Percentiles rank a stretch among this genome's conserved stretches.
phyloP scores from a whole-genome alignment of 37 sponge, comb jelly and placozoan species.

The Cliona cf. orientalis region DNA sequence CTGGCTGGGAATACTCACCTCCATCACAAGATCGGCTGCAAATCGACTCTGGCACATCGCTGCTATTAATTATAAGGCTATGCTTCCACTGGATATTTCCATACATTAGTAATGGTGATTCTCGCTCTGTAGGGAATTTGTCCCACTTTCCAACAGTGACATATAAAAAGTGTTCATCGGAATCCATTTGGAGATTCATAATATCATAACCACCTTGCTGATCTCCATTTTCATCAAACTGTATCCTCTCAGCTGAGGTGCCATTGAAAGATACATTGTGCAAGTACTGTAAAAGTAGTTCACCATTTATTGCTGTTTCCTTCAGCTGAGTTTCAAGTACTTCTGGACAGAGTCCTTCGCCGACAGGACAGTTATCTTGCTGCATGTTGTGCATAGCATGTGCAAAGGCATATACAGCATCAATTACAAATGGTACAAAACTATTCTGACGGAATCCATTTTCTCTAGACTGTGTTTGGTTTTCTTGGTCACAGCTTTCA shows the following conservation, averaged over 20 bases:
- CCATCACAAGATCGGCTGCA: slow-evolving; percentile 51
- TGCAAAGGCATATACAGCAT: slow-evolving; percentile 83
- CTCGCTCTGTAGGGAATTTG: not conserved
- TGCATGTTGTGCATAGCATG: slow-evolving; percentile 62
- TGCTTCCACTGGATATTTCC: slow-evolving; percentile 4
- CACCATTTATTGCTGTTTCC: slow-evolving; percentile 20
- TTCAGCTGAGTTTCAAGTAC: not conserved
- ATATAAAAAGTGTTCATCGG: not conserved
- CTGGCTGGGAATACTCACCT: slow-evolving; percentile 27
- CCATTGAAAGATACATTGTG: slow-evolving; percentile 23
- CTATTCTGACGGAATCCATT: slow-evolving; percentile 31
- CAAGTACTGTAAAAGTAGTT: slow-evolving; percentile 31
- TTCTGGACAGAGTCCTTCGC: slow-evolving; percentile 19
- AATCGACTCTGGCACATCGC: not conserved
- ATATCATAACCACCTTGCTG: slow-evolving; percentile 24
- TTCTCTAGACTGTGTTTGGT: not conserved
- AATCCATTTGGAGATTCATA: slow-evolving; percentile 30
- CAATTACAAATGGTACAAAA: slow-evolving; percentile 64
- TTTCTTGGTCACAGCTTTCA: slow-evolving; percentile 19
- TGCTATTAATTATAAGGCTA: not conserved
- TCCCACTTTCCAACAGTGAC: slow-evolving; percentile 42
- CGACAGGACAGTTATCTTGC: slow-evolving; percentile 2
- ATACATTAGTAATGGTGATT: not conserved
- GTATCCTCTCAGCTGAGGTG: not conserved
- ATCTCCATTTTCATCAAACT: slow-evolving; percentile 72